Base-by-base conservation (phyloP, 2,888 invertebrate species). In the Camponotus fellah region DNA sequence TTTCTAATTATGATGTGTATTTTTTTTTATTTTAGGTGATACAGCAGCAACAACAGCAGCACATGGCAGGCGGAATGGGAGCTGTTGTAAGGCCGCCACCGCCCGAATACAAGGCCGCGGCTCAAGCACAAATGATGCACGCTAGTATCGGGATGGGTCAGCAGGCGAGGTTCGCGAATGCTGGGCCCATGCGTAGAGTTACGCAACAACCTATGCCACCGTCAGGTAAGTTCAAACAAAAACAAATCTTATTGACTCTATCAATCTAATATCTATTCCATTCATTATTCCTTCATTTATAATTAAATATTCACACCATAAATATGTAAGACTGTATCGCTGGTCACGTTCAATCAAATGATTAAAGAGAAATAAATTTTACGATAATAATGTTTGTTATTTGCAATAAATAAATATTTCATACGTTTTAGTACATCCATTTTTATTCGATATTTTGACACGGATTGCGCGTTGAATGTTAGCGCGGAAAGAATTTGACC, bases 81-180 rank as follows among this genome's bases (percentile, higher is more conserved):
- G 95, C 0, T 53, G 53, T 53, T n/a, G 95, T 96, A 34, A 96
- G 97, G 76, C 97, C 98, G 43, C 98, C 98, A 34, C 98, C 98
- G 62, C 98, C 98, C 2, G 98, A 98, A 94, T 98, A 98, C 95
- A 98, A 98, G 95, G 96, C 97, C 9, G 94, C 93, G 92, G 96
- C 95, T 91, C 97, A 95, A 95, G 96, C 96, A 43, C 96, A 96
- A 91, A 95, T 96, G 95, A 96, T 96, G 95, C 96, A 96, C 89
- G 95, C 95, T 10, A 95, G 95, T 77, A 95, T 94, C 80, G 92
- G 93, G 17, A 94, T 95, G 92, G 93, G 93, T 64, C 94, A 94
- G 86, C 94, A 94, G 76, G 90, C 94, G 43, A 95, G 96, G 82
- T 96, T 96, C 86, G 95, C 96, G 58, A 96, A 96, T 91, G 95